Percentiles rank a stretch among this genome's conserved stretches.
Conservation (phyloP, 2,797 vertebrate genomes). For the Enteromius viviparus region DNA sequence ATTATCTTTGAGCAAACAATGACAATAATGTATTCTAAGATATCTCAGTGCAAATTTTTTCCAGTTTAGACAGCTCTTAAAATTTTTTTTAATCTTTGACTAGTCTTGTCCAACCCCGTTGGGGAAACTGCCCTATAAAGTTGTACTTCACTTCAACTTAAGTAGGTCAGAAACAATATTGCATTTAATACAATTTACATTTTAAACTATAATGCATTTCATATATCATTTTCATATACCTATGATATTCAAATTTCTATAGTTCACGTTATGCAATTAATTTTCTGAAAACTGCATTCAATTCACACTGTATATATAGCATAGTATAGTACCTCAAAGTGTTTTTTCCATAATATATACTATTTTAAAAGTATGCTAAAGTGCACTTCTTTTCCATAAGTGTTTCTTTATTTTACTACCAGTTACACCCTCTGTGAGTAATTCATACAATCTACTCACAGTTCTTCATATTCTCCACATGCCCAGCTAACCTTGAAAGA, state of each 20-base stretch:
- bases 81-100: too few relatives aligned
- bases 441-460: conserved; percentile 18
- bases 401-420: neutral
- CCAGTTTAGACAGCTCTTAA: too few relatives aligned
- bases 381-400: neutral
- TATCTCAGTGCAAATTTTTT: too few relatives aligned
- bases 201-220: neutral
- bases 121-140: too few relatives aligned
- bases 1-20: too few relatives aligned
- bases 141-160: too few relatives aligned
- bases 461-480: conserved; percentile 25
- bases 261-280: neutral
- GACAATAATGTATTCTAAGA: too few relatives aligned
- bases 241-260: neutral
- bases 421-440: neutral
- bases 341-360: neutral
- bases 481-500: conserved; percentile 29
- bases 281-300: neutral
- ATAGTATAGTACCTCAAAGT: neutral
- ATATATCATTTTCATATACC: neutral
- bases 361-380: neutral
- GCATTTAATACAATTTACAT: neutral
- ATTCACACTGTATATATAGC: neutral
- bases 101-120: too few relatives aligned
- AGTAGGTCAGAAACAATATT: neutral